These are phyloP conservation scores for Rhinolophus ferrumequinum DNA, from an alignment of 2,113 vertebrate genomes.

Conservation along the genomic window DNA sequence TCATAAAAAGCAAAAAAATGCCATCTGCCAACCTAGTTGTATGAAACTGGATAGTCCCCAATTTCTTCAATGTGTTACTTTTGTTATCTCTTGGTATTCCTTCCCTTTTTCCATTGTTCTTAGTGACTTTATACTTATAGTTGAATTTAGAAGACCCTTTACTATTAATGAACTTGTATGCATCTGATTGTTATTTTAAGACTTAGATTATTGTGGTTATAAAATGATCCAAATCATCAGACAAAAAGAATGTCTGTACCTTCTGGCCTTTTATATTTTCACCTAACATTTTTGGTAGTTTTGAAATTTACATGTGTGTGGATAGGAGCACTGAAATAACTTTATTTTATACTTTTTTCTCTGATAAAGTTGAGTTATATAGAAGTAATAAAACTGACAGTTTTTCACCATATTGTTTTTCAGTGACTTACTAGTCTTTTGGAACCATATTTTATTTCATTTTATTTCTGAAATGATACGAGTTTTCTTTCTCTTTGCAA, in stretches of 20 bases:
- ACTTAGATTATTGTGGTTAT: background rate
- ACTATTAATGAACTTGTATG: background rate
- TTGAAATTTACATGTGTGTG: constrained; percentile 7
- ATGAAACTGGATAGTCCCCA: background rate
- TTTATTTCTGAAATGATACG: constrained; percentile 9
- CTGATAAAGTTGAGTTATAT: constrained; percentile 8
- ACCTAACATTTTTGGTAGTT: constrained; percentile 22
- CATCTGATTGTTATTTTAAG: background rate
- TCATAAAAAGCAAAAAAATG: background rate
- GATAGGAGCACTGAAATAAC: background rate
- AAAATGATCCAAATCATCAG: constrained; percentile 31
- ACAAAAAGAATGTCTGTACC: background rate
- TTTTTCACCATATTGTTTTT: background rate
- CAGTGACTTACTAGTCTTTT: constrained; percentile 10
- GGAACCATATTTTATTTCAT: constrained; percentile 1
- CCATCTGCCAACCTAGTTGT: background rate
- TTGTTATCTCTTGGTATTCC: background rate
- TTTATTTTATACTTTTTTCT: background rate
- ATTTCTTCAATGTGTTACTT: background rate
- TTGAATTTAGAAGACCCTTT: background rate
- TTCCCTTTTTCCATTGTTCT: background rate
- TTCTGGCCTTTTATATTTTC: constrained; percentile 30
- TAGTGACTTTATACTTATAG: background rate
- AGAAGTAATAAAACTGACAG: background rate
- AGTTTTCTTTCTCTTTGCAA: constrained; percentile 17